Evolutionary conservation across 2,888 invertebrate genomes (phyloP).

Genomic region (Seira ritae): DNA sequence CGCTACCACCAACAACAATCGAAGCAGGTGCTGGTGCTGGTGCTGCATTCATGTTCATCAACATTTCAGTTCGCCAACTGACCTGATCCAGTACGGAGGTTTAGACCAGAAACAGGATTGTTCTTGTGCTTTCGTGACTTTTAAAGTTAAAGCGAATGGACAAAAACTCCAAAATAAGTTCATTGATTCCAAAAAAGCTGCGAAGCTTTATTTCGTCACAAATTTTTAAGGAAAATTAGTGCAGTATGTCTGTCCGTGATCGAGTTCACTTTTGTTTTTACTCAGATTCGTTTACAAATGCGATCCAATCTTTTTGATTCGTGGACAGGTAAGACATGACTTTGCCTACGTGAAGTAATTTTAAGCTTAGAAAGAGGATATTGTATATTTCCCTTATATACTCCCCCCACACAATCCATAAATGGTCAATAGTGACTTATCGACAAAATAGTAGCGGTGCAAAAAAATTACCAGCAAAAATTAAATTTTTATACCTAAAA

Average conservation of each 20-base stretch:
- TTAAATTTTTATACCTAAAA: neutral
- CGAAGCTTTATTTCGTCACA: neutral
- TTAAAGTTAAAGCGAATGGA: too few species aligned
- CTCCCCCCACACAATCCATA: neutral
- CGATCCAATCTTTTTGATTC: neutral
- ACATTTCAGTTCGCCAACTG: neutral
- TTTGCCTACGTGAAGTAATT: neutral
- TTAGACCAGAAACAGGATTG: too few species aligned
- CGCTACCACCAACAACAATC: neutral
- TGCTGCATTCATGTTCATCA: neutral
- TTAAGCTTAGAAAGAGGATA: neutral
- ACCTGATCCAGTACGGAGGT: slow-evolving; percentile 1
- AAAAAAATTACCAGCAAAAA: neutral
- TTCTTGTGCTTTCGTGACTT: neutral
- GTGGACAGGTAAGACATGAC: neutral
- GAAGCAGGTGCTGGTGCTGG: neutral
- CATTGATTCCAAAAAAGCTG: neutral
- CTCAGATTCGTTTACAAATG: neutral
- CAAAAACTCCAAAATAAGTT: neutral
- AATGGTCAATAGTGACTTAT: neutral
- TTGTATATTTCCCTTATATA: too few species aligned
- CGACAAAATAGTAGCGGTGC: neutral
- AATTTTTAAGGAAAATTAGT: slow-evolving; percentile 9
- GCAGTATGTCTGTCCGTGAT: slow-evolving; percentile 16
- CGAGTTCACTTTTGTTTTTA: slow-evolving; percentile 14